Evolutionary conservation across 35 echinoderm and acorn worm genomes (phyloP).

Genomic region (Diadema setosum): DNA sequence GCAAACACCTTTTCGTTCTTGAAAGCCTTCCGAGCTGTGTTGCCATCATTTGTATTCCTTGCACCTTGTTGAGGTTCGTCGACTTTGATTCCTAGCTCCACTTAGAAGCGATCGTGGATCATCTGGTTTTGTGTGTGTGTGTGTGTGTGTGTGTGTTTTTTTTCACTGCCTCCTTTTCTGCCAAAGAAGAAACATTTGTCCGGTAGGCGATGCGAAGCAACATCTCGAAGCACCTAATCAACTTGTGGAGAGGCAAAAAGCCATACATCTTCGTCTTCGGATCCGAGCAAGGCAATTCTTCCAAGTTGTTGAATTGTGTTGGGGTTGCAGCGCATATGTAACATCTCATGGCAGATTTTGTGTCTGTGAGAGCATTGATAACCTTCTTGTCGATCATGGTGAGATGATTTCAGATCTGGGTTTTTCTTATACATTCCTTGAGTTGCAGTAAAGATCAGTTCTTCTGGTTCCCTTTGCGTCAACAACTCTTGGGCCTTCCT

Average conservation of each 20-base stretch:
- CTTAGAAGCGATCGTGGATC: constrained; percentile 47
- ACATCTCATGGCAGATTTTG: constrained; percentile 11
- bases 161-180: background rate
- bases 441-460: constrained; percentile 59
- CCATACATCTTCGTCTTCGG: constrained; percentile 8
- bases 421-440: constrained; percentile 44
- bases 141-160: background rate
- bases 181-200: no score
- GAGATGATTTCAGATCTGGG: no score
- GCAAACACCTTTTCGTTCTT: background rate
- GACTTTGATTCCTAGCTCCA: constrained; percentile 39
- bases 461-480: background rate
- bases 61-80: constrained; percentile 45
- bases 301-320: background rate
- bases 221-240: constrained; percentile 44
- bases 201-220: constrained; percentile 30
- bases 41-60: constrained; percentile 50
- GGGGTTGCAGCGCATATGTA: background rate
- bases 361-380: constrained; percentile 3
- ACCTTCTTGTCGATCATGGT: no score
- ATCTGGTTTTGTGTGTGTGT: constrained; percentile 1
- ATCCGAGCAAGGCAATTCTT: background rate
- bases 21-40: constrained; percentile 48
- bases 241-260: constrained; percentile 4
- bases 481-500: constrained; percentile 47